phyloP scores from a whole-genome alignment of 1,140 invertebrate species.

The Drosophila leontia region DNA sequence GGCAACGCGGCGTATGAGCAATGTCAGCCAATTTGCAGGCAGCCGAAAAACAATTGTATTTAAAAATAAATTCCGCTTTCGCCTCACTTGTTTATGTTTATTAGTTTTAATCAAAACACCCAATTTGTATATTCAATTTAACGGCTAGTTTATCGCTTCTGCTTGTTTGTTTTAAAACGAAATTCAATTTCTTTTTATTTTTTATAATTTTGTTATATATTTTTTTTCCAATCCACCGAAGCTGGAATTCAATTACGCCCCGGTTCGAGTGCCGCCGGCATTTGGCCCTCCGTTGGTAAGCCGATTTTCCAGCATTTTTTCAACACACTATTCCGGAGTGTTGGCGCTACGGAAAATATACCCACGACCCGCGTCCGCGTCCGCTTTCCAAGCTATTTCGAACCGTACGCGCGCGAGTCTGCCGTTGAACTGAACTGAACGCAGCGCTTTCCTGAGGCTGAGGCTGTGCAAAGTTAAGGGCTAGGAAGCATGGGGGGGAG shows the following conservation, averaged over 20 bases:
- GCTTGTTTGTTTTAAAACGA: constrained; percentile 26
- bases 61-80: constrained; percentile 46
- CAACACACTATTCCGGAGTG: constrained; percentile 21
- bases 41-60: constrained; percentile 36
- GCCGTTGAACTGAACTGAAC: constrained; percentile 66
- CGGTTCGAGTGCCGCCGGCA: constrained; percentile 64
- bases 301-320: constrained; percentile 48
- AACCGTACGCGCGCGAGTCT: constrained; percentile 81
- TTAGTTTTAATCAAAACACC: constrained; percentile 58
- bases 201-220: constrained; percentile 8
- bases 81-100: constrained; percentile 44
- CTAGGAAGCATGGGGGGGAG: constrained; percentile 3
- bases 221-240: constrained; percentile 33
- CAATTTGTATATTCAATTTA: constrained; percentile 56
- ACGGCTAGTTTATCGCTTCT: constrained; percentile 53
- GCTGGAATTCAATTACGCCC: constrained; percentile 61
- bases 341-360: constrained; percentile 16
- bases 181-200: constrained; percentile 49
- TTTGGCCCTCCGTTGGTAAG: constrained; percentile 38
- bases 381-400: constrained; percentile 37
- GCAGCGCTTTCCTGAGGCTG: constrained; percentile 31
- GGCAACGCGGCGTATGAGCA: constrained; percentile 45
- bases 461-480: constrained; percentile 30
- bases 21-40: constrained; percentile 31
- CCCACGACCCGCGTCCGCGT: not conserved